A percentile compares a stretch with the other conserved stretches of the same genome.
Evolutionary conservation across 35 echinoderm and acorn worm species (phyloP).

Genomic region (Lytechinus variegatus): DNA sequence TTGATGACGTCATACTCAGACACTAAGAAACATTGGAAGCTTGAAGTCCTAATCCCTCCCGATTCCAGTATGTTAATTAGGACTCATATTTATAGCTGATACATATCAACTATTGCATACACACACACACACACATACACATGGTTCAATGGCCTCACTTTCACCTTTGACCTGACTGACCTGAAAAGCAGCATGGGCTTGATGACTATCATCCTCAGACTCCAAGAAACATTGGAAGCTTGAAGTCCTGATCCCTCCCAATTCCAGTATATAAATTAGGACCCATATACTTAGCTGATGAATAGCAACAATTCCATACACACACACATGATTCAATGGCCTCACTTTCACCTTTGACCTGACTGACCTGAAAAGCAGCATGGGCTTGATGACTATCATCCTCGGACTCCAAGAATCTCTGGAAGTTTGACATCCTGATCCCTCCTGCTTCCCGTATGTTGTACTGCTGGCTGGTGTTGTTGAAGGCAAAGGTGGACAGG

Average conservation of each 20-base stretch:
- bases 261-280: conserved; percentile 61
- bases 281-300: too few relatives aligned
- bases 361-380: conserved; percentile 87
- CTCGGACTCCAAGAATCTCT: conserved; percentile 82
- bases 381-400: conserved; percentile 81
- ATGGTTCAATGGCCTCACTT: background rate
- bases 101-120: too few relatives aligned
- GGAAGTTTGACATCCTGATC: conserved; percentile 82
- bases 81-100: too few relatives aligned
- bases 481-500: conserved; percentile 92
- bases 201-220: conserved; percentile 80
- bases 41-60: too few relatives aligned
- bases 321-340: background rate
- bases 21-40: too few relatives aligned
- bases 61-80: conserved; percentile 68
- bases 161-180: conserved; percentile 41
- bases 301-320: too few relatives aligned
- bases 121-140: background rate
- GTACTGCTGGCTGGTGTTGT: conserved; percentile 88
- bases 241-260: conserved; percentile 85
- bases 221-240: conserved; percentile 82
- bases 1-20: too few relatives aligned
- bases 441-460: conserved; percentile 89
- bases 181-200: conserved; percentile 90
- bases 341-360: background rate